Conservation (phyloP, 2,113 vertebrate genomes). For the Girardinichthys multiradiatus region DNA sequence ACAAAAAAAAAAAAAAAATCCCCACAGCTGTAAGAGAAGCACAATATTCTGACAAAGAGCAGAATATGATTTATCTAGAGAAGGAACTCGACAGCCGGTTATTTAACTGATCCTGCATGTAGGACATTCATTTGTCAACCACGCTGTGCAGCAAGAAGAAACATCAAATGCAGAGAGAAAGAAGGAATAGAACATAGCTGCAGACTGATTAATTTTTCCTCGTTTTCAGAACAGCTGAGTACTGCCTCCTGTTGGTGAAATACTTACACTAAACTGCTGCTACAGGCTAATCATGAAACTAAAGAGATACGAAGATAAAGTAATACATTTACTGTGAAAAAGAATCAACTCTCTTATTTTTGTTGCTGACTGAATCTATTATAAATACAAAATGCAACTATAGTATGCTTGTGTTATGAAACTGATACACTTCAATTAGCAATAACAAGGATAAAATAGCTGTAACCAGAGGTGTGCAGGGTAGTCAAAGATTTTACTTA, state of each 20-base stretch:
- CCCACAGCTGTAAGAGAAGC: slow-evolving; percentile 34
- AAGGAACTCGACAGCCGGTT: background rate
- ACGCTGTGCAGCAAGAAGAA: slow-evolving; percentile 12
- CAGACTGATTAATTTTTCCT: slow-evolving; percentile 29
- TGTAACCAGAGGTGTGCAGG: no score
- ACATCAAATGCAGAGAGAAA: slow-evolving; percentile 38
- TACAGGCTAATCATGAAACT: background rate
- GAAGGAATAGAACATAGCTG: slow-evolving; percentile 29
- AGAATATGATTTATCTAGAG: slow-evolving; percentile 6
- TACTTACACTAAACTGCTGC: background rate
- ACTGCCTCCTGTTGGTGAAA: slow-evolving; percentile 60
- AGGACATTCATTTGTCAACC: slow-evolving; percentile 15
- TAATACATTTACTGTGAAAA: background rate
- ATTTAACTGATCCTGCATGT: slow-evolving; percentile 21
- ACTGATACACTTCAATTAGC: no score
- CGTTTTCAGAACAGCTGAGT: slow-evolving; percentile 19
- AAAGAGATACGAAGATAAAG: background rate
- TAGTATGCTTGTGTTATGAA: no score
- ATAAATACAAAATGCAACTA: no score
- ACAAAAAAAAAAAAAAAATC: slow-evolving; percentile 14
- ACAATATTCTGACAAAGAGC: slow-evolving; percentile 21
- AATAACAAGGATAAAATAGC: no score
- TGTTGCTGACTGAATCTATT: no score
- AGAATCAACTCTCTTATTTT: background rate
- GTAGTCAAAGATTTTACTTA: no score